Evolutionary conservation across 2,888 invertebrate genomes (phyloP), one percentile per base, ranked within the genome.

Genomic region (Meloe dianella): DNA sequence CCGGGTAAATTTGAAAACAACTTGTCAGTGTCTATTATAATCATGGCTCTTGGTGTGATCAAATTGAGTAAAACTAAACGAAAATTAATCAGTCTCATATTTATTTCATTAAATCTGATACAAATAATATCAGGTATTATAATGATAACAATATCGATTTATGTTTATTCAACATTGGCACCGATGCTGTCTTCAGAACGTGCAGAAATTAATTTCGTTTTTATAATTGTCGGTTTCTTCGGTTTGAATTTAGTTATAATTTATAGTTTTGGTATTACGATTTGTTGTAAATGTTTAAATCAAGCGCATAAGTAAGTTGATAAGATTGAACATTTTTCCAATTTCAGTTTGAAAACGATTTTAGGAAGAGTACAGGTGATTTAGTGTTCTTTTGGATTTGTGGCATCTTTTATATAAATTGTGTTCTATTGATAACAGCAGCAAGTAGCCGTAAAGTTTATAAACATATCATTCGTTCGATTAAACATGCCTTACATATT

Each of bases 401-500:
- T 65, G 76, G 77, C 1, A 80, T 81, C 14, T 81, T 79, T 51
- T 81, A 82, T 66, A 81, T 80, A 5, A 73, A 82, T 17, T 60
- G 82, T 10, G 80, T 81, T 64, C 72, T 84, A 32, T 68, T 82
- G 10, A 78, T 84, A 57, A 71, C 84, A 59, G 78, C 80, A 0
- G 71, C 73, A 57, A 75, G 82, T 70, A 75, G 81, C 6, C 75
- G 76, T 51, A 82, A 78, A 73, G 79, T 81, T 56, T 81, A 81
- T n/a, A 81, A 80, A 63, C 83, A 84, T 63, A 80, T 84, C 20
- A 71, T 79, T 1, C 76, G 80, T 60, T 81, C 84, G 0, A 78
- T 89, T 63, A 84, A 86, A 1, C 85, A 86, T 6, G 87, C 88
- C 0, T 79, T 89, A 47, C 84, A 86, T 47, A 82, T 84, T 47